phyloP scores from a whole-genome alignment of 1,140 invertebrate genomes.

The Danaus melanippus region DNA sequence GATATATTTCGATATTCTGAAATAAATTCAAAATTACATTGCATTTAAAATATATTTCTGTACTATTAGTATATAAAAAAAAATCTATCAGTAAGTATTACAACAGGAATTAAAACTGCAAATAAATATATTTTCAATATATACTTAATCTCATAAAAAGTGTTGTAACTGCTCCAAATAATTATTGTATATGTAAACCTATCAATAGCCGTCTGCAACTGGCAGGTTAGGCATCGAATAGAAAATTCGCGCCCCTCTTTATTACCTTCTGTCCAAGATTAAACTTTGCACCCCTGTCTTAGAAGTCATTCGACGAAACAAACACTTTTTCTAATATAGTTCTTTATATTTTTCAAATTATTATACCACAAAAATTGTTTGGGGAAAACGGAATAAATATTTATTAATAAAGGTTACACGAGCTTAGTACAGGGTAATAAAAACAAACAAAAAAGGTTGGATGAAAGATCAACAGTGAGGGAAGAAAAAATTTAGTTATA shows the following conservation, averaged over 20 bases:
- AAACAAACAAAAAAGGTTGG: slow-evolving; percentile 4
- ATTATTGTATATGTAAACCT: slow-evolving; percentile 44
- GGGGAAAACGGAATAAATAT: too few relatives aligned
- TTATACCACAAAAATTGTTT: too few relatives aligned
- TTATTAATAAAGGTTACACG: too few relatives aligned
- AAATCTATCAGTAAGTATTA: too few relatives aligned
- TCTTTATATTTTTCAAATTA: too few relatives aligned
- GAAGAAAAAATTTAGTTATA: not conserved
- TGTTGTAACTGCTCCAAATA: slow-evolving; percentile 40
- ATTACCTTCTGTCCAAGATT: slow-evolving; percentile 68
- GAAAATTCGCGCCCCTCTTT: slow-evolving; percentile 66
- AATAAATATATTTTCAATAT: too few relatives aligned
- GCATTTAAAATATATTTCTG: too few relatives aligned
- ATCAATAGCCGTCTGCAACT: slow-evolving; percentile 67
- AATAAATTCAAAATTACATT: too few relatives aligned
- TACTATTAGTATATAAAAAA: too few relatives aligned
- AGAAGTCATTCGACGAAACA: slow-evolving; percentile 31
- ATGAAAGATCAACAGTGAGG: not conserved
- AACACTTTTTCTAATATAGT: slow-evolving; percentile 2
- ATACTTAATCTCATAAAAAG: not conserved
- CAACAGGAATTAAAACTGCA: too few relatives aligned
- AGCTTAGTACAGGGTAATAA: slow-evolving; percentile 1
- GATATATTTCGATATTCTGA: not conserved
- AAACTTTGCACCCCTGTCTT: slow-evolving; percentile 52
- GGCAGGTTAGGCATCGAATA: slow-evolving; percentile 60